Conservation (phyloP, 2,888 invertebrate genomes). For the Pseudococcus jackbeardsleyi region DNA sequence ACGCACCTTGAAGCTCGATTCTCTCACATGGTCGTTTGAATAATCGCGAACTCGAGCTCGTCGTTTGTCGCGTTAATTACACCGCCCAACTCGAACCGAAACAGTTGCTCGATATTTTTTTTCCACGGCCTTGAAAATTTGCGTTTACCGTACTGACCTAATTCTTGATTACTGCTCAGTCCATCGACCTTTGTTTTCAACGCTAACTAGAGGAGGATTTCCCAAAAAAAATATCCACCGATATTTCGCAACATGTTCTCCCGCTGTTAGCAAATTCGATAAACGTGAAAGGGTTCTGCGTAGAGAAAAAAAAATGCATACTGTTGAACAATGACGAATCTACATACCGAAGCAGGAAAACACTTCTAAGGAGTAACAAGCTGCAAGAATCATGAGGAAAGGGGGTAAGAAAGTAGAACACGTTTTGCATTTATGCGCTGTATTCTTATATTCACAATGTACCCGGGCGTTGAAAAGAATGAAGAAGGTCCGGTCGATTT, state of each 20-base stretch:
- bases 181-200: constrained; percentile 14
- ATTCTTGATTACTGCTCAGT: neutral
- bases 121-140: neutral
- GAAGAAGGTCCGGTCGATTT: constrained; percentile 55
- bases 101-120: neutral
- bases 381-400: neutral
- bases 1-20: constrained; percentile 4
- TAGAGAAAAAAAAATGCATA: neutral
- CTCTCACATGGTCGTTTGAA: neutral
- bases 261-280: neutral
- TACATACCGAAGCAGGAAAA: neutral
- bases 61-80: neutral
- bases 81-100: neutral
- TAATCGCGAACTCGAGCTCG: too few species aligned
- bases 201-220: neutral
- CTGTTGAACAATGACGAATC: neutral
- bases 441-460: neutral
- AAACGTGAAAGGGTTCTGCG: neutral
- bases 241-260: constrained; percentile 22
- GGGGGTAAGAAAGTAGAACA: constrained; percentile 50
- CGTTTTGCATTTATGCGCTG: constrained; percentile 18
- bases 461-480: constrained; percentile 2
- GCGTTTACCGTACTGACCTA: constrained; percentile 12
- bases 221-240: neutral
- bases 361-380: constrained; percentile 5